phyloP scores from a whole-genome alignment of 2,113 vertebrate genomes.

The Electrona antarctica region DNA sequence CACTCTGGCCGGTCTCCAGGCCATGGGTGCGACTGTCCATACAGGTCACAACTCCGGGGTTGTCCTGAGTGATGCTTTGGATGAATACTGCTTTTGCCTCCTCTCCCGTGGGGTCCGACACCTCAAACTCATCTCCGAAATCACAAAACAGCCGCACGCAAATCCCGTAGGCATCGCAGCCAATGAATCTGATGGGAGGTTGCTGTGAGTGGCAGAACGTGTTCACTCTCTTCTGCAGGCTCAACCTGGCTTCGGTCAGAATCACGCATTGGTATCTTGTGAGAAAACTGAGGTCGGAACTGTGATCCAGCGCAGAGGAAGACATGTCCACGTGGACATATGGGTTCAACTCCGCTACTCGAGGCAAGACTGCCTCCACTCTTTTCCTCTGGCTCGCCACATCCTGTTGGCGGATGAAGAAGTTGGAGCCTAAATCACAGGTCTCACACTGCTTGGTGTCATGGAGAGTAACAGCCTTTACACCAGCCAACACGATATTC shows the following conservation, averaged over 20 bases:
- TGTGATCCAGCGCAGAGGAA: slow-evolving; percentile 81
- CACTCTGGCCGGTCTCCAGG: slow-evolving; percentile 90
- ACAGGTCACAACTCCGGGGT: slow-evolving; percentile 91
- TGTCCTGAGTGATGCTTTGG: slow-evolving; percentile 90
- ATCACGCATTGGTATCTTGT: slow-evolving; percentile 93
- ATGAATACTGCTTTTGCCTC: slow-evolving; percentile 96
- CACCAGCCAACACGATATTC: slow-evolving; percentile 95
- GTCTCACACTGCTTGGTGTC: slow-evolving; percentile 87
- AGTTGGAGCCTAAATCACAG: slow-evolving; percentile 93
- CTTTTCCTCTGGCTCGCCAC: slow-evolving; percentile 85
- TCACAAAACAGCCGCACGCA: slow-evolving; percentile 96
- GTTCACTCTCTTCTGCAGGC: slow-evolving; percentile 89
- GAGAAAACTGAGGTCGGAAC: slow-evolving; percentile 90
- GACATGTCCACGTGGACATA: slow-evolving; percentile 91
- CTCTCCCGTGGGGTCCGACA: slow-evolving; percentile 94
- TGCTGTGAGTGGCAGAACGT: slow-evolving; percentile 89
- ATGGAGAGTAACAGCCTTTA: slow-evolving; percentile 95
- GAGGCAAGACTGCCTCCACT: slow-evolving; percentile 87
- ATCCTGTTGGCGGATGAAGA: slow-evolving; percentile 93
- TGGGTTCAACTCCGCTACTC: slow-evolving; percentile 91
- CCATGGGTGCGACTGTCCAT: slow-evolving; percentile 94
- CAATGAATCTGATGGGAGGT: slow-evolving; percentile 94
- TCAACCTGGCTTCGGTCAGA: slow-evolving; percentile 87
- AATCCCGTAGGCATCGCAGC: slow-evolving; percentile 89
- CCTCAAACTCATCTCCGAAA: slow-evolving; percentile 95